Evolutionary conservation across 2,888 invertebrate genomes (phyloP), one percentile per base, ranked within the genome.

Genomic region (Plagodis pulveraria): DNA sequence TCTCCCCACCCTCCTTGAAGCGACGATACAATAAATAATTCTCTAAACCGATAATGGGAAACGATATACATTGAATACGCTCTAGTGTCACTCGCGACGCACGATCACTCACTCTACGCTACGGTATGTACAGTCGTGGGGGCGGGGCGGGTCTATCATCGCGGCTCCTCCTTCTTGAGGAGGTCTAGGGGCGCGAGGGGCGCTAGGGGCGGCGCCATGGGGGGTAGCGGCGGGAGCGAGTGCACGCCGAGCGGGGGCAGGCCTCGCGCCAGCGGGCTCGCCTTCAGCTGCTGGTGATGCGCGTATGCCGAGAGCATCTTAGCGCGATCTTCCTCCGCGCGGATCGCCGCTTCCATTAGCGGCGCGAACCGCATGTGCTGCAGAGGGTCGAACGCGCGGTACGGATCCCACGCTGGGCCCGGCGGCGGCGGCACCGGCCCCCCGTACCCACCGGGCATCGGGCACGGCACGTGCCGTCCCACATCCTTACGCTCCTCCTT

Each of bases 291-390:
- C 74, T 95, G 95, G 69, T 94, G 84, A 74, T 94, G 94, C 58
- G 95, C 94, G 86, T 96, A 96, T 65, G 96, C 95, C 70, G 94
- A 95, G 78, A 95, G 94, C 77, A 96, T 94, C 86, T 96, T 97
- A 44, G 95, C 96, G 62, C 96, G 94, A 82, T 97, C 96, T 74
- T 97, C 96, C 78, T 96, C 96, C 47, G 95, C 96, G 56, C 96
- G 93, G 78, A 96, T 94, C 22, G 96, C 96, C 10, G 95, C 96
- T 73, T 96, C 96, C 91, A 97, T 95, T 38, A 97, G 89, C 22
- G 97, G 96, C 81, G 96, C 96, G 83, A 96, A 96, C 56, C 96
- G 94, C 83, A 95, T 89, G 81, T 92, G 91, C 72, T 91, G 91
- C 66, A 96, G 93, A 43, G 96, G 95, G 79, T 96, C 96, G 83